Evolutionary conservation across 2,797 vertebrate species (phyloP).

Genomic region (Microctenopoma stevenorrisi): DNA sequence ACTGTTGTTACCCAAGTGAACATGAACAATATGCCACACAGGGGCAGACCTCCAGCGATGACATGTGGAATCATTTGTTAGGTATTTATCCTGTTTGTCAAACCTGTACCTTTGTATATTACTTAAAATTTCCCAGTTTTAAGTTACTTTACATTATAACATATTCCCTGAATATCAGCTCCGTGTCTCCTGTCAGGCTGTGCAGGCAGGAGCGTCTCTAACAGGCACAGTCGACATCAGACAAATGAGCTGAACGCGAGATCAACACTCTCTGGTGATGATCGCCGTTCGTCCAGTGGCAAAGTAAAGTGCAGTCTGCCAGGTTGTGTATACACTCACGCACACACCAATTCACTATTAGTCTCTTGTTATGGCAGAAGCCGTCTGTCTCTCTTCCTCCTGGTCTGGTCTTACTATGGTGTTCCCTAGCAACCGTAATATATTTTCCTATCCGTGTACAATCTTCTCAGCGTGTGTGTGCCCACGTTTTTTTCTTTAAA

Average conservation of each 20-base stretch:
- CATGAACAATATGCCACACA: constrained; percentile 13
- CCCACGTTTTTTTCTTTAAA: constrained; percentile 65
- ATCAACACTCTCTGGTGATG: constrained; percentile 17
- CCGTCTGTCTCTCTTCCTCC: constrained; percentile 38
- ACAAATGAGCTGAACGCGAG: constrained; percentile 48
- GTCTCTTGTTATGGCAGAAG: constrained; percentile 41
- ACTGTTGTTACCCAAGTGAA: constrained; percentile 42
- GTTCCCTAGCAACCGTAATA: constrained; percentile 78
- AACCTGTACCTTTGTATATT: neutral
- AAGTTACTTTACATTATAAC: neutral
- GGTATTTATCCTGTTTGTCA: constrained; percentile 16
- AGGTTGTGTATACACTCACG: constrained; percentile 24
- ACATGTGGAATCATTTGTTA: neutral
- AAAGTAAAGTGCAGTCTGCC: constrained; percentile 35
- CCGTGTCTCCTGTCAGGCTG: neutral
- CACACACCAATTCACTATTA: constrained; percentile 11
- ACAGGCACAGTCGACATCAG: constrained; percentile 23
- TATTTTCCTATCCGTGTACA: constrained; percentile 54
- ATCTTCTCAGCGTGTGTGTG: constrained; percentile 54
- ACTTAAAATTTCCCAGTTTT: too few species aligned
- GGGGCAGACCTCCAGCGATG: neutral
- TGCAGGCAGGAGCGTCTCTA: constrained; percentile 11
- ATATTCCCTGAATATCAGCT: neutral
- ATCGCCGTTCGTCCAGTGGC: constrained; percentile 23
- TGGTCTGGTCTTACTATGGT: constrained; percentile 52